These are phyloP conservation scores for Nemotelus pantherinus DNA, from an alignment of 2,888 invertebrate species.

Conservation along the genomic window DNA sequence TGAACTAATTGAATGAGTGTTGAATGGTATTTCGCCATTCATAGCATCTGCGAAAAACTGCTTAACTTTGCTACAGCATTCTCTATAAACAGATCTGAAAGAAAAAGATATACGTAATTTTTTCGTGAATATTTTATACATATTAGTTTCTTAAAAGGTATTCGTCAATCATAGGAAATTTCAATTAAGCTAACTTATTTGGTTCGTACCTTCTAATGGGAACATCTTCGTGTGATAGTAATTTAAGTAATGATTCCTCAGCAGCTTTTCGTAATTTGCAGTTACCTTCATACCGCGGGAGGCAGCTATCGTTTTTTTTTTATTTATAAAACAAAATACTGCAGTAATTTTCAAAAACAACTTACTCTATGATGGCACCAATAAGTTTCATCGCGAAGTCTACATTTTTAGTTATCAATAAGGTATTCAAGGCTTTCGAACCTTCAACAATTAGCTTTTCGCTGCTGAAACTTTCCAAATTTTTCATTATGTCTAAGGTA, in stretches of 20 bases:
- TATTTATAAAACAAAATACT: neutral
- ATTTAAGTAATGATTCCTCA: constrained; percentile 54
- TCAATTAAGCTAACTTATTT: neutral
- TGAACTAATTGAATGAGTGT: constrained; percentile 53
- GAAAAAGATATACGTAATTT: neutral
- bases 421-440: constrained; percentile 51
- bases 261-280: constrained; percentile 54
- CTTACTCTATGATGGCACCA: constrained; percentile 52
- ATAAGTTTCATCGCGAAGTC: constrained; percentile 55
- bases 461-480: constrained; percentile 46
- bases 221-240: constrained; percentile 56
- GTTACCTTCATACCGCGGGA: constrained; percentile 53
- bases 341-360: neutral
- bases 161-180: neutral
- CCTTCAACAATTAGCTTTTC: constrained; percentile 52
- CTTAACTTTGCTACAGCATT: constrained; percentile 55
- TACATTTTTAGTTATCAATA: constrained; percentile 57
- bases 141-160: constrained; percentile 1
- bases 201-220: constrained; percentile 52
- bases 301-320: constrained; percentile 50
- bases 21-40: constrained; percentile 55
- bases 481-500: constrained; percentile 52
- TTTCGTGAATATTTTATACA: neutral
- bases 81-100: constrained; percentile 52
- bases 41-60: constrained; percentile 58